Base-by-base conservation (phyloP, 53 echinoderm and acorn worm genomes). In the Mesocentrotus franciscanus region DNA sequence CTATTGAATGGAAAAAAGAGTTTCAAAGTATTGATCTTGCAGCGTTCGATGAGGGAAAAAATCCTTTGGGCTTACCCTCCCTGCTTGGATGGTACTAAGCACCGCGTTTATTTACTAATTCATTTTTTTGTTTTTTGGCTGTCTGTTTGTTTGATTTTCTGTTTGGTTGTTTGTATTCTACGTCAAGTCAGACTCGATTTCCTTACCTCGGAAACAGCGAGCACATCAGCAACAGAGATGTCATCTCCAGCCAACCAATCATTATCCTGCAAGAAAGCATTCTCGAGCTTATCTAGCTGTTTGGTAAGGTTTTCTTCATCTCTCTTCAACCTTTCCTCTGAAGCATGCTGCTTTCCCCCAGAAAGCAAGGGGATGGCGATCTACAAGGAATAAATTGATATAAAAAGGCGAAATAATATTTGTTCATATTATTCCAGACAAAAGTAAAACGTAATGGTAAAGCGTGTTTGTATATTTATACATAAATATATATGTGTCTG, bases 161-260 rank as follows among this genome's bases (percentile, higher is more conserved):
- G 39, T 39, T 49, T 49, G 49, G 49, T 49, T 4, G 49, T 49
- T 49, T 49, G 49, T 49, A 49, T 49, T 49, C 49, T 49, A 49
- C 49, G 49, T 49, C 49, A 49, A 49, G 3, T 49, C 6, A 49
- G 49, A 49, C 39, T 39, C 26, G 30, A 9, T 87, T 56, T 57
- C 0, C 22, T 91, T 49, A 95, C 95, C 92, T 95, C 95, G 8
- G 42, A 59, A 55, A 95, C 93, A 60, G 95, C 95, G 0, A 95
- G 34, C 22, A 95, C 66, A 26, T 95, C 95, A 32, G 92, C 95
- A n/a, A 95, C n/a, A 18, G 95, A 90, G 49, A 95, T 93, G 10
- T 95, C 93, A 61, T 92, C 84, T 33, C 95, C 95, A 61, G 78
- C 78, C 14, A 95, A 76, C 55, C 56, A 92, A 42, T 92, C 59